Evolutionary conservation across 2,797 vertebrate genomes (phyloP).

Genomic region (Cichlasoma orientale): DNA sequence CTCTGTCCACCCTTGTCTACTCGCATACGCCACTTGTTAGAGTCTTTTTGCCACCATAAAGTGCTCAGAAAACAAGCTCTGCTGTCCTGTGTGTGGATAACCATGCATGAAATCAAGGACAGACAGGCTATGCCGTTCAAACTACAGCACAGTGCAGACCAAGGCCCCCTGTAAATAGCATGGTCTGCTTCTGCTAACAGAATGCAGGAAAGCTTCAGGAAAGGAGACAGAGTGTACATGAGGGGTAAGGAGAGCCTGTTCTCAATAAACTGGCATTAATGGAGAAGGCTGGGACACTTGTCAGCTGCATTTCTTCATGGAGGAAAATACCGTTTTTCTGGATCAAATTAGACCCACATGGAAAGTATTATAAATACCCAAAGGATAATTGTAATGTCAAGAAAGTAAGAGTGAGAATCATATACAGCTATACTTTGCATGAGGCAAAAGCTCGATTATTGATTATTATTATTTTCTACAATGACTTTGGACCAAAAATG

Average conservation of each 20-base stretch:
- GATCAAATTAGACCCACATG: conserved; percentile 21
- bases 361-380: conserved; percentile 12
- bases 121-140: conserved; percentile 39
- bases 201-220: conserved; percentile 30
- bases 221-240: conserved; percentile 14
- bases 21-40: conserved; percentile 48
- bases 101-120: conserved; percentile 29
- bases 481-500: conserved; percentile 10
- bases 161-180: conserved; percentile 22
- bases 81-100: conserved; percentile 13
- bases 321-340: conserved; percentile 31
- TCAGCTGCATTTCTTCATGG: conserved; percentile 3
- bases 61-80: conserved; percentile 28
- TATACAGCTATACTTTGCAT: neutral
- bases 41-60: conserved; percentile 27
- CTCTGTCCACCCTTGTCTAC: conserved; percentile 22
- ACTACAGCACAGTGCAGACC: conserved; percentile 19
- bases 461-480: neutral
- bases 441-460: neutral
- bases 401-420: neutral
- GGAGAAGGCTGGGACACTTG: neutral
- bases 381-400: conserved; percentile 4
- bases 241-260: conserved; percentile 30
- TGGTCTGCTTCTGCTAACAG: conserved; percentile 51
- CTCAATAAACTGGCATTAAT: conserved; percentile 33